A percentile compares a stretch with the other conserved stretches of the same genome.
Conservation (phyloP, 2,888 invertebrate species). For the Sepiola atlantica region DNA sequence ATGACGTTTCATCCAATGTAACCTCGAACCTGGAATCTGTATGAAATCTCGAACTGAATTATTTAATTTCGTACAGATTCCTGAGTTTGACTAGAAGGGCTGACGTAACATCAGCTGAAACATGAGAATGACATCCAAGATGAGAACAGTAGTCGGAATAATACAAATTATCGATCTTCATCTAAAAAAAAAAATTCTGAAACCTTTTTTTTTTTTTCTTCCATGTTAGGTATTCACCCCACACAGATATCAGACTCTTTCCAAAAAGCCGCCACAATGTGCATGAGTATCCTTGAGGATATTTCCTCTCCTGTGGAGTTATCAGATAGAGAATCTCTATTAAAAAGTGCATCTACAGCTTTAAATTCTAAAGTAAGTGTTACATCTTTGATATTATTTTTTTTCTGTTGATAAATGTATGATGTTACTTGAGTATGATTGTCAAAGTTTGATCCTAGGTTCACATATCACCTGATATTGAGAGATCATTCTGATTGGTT, state of each 20-base stretch:
- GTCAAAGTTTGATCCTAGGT: neutral
- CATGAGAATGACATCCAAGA: too few relatives aligned
- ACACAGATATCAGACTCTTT: constrained; percentile 98
- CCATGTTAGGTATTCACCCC: constrained; percentile 90
- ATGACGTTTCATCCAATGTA: too few relatives aligned
- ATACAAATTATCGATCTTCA: too few relatives aligned
- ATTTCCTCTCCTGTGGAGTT: constrained; percentile 90
- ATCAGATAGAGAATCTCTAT: constrained; percentile 87
- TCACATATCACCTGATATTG: too few relatives aligned
- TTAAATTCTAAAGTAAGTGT: constrained; percentile 89
- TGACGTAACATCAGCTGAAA: too few relatives aligned
- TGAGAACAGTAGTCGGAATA: too few relatives aligned
- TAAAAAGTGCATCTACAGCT: constrained; percentile 97
- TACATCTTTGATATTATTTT: neutral
- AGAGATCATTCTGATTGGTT: too few relatives aligned
- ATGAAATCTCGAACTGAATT: too few relatives aligned
- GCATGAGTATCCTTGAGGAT: constrained; percentile 83
- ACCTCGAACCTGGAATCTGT: too few relatives aligned
- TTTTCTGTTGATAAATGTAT: neutral
- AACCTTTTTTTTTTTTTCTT: neutral
- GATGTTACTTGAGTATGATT: neutral
- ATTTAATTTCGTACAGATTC: too few relatives aligned
- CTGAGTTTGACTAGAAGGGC: too few relatives aligned
- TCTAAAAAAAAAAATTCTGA: too few relatives aligned
- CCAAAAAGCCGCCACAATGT: constrained; percentile 84